Evolutionary conservation across 2,888 invertebrate genomes (phyloP).

Genomic region (Gymnoscelis rufifasciata): DNA sequence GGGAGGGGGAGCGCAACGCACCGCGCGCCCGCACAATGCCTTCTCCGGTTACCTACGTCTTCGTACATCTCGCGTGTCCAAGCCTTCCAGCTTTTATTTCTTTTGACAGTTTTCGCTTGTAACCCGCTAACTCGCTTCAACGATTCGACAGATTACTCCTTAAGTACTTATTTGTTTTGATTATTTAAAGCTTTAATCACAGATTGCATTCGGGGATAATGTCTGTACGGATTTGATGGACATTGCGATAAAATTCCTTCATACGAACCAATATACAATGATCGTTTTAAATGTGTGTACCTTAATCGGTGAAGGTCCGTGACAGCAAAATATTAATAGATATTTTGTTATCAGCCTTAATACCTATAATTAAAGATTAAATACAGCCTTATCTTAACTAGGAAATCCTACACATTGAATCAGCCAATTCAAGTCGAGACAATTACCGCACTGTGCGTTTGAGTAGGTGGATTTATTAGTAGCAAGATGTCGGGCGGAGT

Average conservation of each 20-base stretch:
- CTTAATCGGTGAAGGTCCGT: no score
- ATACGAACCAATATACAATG: no score
- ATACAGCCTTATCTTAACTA: constrained; percentile 15
- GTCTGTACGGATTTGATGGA: constrained; percentile 7
- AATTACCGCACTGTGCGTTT: constrained; percentile 22
- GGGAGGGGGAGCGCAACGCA: constrained; percentile 60
- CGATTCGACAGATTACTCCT: constrained; percentile 43
- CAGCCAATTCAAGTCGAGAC: constrained; percentile 17
- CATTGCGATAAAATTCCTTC: constrained; percentile 11
- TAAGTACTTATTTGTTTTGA: constrained; percentile 28
- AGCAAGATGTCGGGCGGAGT: constrained; percentile 49
- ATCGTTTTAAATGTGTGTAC: no score
- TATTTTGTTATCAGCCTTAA: no score
- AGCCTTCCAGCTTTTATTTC: constrained; percentile 55
- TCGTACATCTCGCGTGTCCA: constrained; percentile 65
- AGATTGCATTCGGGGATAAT: constrained; percentile 18
- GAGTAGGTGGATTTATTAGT: constrained; percentile 45
- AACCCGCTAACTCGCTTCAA: constrained; percentile 54
- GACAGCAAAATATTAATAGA: no score
- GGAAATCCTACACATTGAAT: constrained; percentile 20
- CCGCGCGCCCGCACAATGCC: constrained; percentile 72
- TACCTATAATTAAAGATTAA: neutral
- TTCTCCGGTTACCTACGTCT: constrained; percentile 73
- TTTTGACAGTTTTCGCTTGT: constrained; percentile 66
- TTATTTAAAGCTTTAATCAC: constrained; percentile 23